phyloP scores from a whole-genome alignment of 2,888 invertebrate genomes.

The Chaetogeoica ovagalla region DNA sequence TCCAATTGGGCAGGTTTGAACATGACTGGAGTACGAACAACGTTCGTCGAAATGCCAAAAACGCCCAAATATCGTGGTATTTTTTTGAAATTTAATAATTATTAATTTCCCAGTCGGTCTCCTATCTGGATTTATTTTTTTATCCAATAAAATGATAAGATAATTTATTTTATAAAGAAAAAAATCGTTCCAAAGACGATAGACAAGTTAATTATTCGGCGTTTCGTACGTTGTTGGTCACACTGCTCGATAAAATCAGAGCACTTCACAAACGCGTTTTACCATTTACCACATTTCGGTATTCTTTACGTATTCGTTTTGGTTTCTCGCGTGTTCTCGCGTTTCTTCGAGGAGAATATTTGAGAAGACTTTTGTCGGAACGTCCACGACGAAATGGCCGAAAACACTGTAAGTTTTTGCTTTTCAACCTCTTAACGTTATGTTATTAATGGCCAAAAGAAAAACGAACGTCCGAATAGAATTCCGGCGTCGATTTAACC shows the following conservation, averaged over 20 bases:
- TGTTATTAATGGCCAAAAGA: not conserved
- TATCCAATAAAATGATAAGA: not conserved
- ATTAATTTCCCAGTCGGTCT: too few species aligned
- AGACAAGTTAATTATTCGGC: not conserved
- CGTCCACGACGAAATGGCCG: conserved; percentile 3
- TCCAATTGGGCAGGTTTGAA: conserved; percentile 57
- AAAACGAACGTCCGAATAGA: not conserved
- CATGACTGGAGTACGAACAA: not conserved
- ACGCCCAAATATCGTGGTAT: too few species aligned
- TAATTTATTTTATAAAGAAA: too few species aligned
- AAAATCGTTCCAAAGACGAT: conserved; percentile 7
- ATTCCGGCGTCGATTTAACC: conserved; percentile 3
- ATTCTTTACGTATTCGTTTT: not conserved
- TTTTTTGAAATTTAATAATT: too few species aligned
- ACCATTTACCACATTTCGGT: not conserved
- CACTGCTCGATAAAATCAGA: not conserved
- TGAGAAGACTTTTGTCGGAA: not conserved
- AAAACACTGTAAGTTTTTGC: conserved; percentile 29
- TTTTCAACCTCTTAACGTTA: not conserved
- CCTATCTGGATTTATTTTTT: not conserved
- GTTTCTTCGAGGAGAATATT: conserved; percentile 18
- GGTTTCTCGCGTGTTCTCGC: too few species aligned
- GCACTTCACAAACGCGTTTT: conserved; percentile 1
- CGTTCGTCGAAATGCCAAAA: not conserved
- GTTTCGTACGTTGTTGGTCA: not conserved